Percentiles rank a stretch among this genome's conserved stretches.
Evolutionary conservation across 2,113 vertebrate genomes (phyloP).

Genomic region (Myodes glareolus): DNA sequence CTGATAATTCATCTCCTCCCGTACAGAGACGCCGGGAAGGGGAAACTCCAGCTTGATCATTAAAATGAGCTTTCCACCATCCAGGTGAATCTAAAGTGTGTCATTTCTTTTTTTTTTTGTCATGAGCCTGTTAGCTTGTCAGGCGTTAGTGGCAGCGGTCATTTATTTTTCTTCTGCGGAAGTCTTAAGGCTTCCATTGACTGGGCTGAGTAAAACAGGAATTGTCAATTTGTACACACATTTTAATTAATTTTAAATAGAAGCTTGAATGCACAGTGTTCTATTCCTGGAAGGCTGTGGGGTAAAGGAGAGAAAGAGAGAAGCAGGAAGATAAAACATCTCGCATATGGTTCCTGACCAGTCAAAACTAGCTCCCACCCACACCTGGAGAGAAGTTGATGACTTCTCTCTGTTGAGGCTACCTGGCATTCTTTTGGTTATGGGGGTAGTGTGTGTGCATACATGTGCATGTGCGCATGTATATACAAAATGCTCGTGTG

Average conservation of each 20-base stretch:
- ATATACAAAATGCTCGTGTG: no score
- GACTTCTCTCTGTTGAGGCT: neutral
- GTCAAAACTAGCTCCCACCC: neutral
- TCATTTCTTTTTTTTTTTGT: constrained; percentile 61
- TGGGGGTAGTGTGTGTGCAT: no score
- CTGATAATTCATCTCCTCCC: constrained; percentile 41
- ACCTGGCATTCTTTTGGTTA: neutral
- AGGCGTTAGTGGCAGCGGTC: constrained; percentile 53
- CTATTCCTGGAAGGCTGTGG: constrained; percentile 27
- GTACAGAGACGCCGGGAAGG: neutral
- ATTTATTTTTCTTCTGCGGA: constrained; percentile 71
- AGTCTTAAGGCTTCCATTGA: constrained; percentile 68
- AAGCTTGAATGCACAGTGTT: constrained; percentile 24
- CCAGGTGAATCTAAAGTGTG: constrained; percentile 70
- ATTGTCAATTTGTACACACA: constrained; percentile 69
- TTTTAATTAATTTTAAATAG: constrained; percentile 78
- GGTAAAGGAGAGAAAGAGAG: neutral
- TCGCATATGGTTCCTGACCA: neutral
- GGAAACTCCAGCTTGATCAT: constrained; percentile 34
- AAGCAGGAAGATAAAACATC: neutral
- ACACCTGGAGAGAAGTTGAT: neutral
- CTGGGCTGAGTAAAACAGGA: constrained; percentile 72
- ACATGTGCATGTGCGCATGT: neutral
- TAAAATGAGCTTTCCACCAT: constrained; percentile 59
- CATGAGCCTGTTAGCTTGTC: constrained; percentile 73